Conservation (phyloP, 2,113 vertebrate genomes). For the Alethe diademata region DNA sequence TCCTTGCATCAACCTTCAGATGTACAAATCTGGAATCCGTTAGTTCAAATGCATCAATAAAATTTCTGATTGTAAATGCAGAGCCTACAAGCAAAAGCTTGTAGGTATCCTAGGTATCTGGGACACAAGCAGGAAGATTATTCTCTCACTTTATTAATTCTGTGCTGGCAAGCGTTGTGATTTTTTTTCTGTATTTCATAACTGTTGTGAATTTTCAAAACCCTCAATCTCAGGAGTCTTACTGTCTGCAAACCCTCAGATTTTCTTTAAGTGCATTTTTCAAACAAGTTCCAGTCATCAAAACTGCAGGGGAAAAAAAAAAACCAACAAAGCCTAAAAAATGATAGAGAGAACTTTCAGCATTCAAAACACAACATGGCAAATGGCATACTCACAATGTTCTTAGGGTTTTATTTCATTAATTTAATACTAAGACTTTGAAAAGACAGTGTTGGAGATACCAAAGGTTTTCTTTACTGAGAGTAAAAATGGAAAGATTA, state of each 20-base stretch:
- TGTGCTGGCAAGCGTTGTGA: background rate
- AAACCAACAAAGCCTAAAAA: background rate
- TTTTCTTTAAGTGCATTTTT: slow-evolving; percentile 6
- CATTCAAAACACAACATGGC: background rate
- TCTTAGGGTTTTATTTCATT: background rate
- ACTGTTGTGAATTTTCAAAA: background rate
- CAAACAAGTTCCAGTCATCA: background rate
- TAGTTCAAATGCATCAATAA: background rate
- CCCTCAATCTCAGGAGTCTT: background rate
- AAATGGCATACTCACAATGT: background rate
- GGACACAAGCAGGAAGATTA: background rate
- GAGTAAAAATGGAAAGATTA: background rate
- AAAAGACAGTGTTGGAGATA: background rate
- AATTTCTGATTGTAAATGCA: background rate
- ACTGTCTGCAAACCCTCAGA: background rate
- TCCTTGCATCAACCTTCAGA: background rate
- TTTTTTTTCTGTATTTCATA: background rate
- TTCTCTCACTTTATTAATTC: background rate
- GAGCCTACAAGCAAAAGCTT: background rate
- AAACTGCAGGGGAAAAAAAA: background rate
- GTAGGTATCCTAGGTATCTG: background rate
- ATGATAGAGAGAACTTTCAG: background rate
- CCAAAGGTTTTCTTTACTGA: background rate
- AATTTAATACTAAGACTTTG: background rate
- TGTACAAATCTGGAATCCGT: background rate